phyloP scores from a whole-genome alignment of 30 jellyfish, hydroid and myxozoan genomes.

The Aurelia sp. region DNA sequence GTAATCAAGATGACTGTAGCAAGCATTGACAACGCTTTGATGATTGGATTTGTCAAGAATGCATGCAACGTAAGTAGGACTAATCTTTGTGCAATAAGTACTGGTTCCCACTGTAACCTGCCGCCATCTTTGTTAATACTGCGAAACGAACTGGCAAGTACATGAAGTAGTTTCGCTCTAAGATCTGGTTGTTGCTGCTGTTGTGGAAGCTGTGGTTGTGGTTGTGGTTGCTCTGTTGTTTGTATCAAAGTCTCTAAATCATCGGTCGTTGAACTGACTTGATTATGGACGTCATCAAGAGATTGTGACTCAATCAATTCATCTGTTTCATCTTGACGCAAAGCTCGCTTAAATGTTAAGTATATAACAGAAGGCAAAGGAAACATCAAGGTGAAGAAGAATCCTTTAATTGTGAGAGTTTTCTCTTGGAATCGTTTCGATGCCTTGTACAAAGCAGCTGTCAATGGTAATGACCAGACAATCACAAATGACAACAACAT shows the following conservation, averaged over 20 bases:
- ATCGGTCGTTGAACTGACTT: neutral
- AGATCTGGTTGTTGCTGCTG: neutral
- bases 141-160: slow-evolving; percentile 3
- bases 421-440: neutral
- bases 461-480: slow-evolving; percentile 8
- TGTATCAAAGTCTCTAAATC: neutral
- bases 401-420: neutral
- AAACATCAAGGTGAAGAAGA: neutral
- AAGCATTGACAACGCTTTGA: neutral
- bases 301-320: no score
- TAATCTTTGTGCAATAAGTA: neutral
- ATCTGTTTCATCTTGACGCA: neutral
- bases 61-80: neutral
- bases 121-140: neutral
- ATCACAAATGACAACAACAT: neutral
- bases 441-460: neutral
- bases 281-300: no score
- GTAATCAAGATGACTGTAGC: neutral
- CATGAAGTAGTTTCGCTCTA: neutral
- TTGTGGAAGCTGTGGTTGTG: no score
- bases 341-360: neutral
- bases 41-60: neutral
- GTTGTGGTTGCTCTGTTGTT: no score
- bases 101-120: slow-evolving; percentile 12
- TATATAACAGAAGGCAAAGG: neutral